Evolutionary conservation across 2,113 vertebrate genomes (phyloP), one percentile per base, ranked within the genome.

Genomic region (Hiodon alosoides): DNA sequence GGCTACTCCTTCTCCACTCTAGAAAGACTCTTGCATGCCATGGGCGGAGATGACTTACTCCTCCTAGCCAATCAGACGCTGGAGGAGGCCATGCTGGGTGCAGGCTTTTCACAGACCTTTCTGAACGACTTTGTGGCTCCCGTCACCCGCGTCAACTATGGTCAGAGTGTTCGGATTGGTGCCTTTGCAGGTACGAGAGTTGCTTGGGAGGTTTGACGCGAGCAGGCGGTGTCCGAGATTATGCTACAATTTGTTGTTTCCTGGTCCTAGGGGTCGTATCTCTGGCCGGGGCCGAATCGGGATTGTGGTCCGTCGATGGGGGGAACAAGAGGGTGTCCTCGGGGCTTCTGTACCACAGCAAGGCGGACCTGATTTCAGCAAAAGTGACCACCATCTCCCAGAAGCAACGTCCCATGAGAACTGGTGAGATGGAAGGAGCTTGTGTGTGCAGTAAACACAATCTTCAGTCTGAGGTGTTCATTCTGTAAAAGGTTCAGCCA

Each of bases 1-100:
- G 92, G 95, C 11, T 98, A 96, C 3, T 93, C 95, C 17, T 99
- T 98, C 90, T 93, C 95, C 79, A 95, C 79, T 1, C 90, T 93
- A 6, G 94, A 97, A 76, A 86, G 74, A 48, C 84, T 99, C 54
- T 77, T 99, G 7, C 94, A 95, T 0, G 94, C 94, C 14, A 91
- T 97, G 52, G 96, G 96, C 1, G 95, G 96, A 0, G 80, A 90
- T 0, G 73, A 81, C 4, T 95, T 95, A 51, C 79, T 85, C 0
- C 81, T 16, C 5, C 80, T 96, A 77, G 79, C 94, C 72, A 98
- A 98, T 84, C 87, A 89, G 59, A 97, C 93, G 3, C 89, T 97
- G 8, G 92, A 92, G 0, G 94, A 98, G 79, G 80, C 90, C 70
- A 85, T 99, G 92, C 90, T 93, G 79, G 87, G 81, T 5, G 90